Base-by-base conservation (phyloP, 2,888 invertebrate genomes). In the Meganola albula region DNA sequence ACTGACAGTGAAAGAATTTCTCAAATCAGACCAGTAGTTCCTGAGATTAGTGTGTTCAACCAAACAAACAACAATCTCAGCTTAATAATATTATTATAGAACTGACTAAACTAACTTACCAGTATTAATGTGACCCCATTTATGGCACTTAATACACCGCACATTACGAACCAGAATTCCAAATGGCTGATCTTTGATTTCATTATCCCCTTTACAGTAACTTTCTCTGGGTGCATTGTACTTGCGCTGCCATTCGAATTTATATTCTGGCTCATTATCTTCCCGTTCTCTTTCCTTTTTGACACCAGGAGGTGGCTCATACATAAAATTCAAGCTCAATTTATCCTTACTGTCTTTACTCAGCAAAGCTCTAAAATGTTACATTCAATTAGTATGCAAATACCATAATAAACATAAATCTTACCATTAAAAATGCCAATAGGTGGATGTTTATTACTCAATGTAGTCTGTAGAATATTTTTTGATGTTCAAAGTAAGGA, bases 211-310 rank as follows among this genome's bases (percentile, higher is more conserved):
- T 74, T 98, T 98, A 60, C 98, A 98, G 72, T 97, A 99, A 58
- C 97, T 97, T 82, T 99, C 99, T 73, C 99, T 89, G 0, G 99
- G 99, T 3, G 99, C 99, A 86, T 99, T 99, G 63, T 97, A 99
- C 73, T 99, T 99, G 25, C 99, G 89, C 77, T 99, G 99, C 99
- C 99, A 99, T 70, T 99, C 99, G 85, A 99, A 99, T 78, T 99
- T 99, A 63, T 95, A 98, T 60, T 99, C 98, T 1, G 96, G 96
- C 67, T 98, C 98, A 67, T 96, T 94, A 57, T 96, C 95, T 69
- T 96, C 96, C 43, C 94, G 91, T 73, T 96, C 95, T 30, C 95
- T 88, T 71, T 96, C 96, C 61, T 96, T 95, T 52, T 96, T 95
- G 1, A 96, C 94, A 26, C 99, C 99, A 10, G 99, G 98, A 16